These are phyloP conservation scores for Puffinus mauretanicus DNA, from an alignment of 2,113 vertebrate species.

Conservation along the genomic window DNA sequence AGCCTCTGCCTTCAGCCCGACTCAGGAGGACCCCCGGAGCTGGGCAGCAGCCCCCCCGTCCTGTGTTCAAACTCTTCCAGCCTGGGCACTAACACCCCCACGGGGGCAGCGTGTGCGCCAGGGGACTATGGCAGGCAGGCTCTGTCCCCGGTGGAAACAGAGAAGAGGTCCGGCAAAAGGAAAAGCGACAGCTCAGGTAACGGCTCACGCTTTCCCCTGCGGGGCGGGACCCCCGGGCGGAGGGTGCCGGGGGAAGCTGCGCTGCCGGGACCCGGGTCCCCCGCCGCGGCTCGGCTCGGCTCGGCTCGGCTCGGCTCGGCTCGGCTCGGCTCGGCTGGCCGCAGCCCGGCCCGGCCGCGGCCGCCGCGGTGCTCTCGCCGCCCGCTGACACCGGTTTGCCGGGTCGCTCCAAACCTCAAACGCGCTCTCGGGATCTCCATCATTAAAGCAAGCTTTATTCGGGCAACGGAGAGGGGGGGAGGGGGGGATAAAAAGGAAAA, in stretches of 20 bases:
- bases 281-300: background rate
- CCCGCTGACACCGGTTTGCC: background rate
- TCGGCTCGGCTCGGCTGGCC: no score
- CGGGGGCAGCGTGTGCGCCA: constrained; percentile 86
- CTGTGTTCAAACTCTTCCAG: constrained; percentile 89
- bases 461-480: background rate
- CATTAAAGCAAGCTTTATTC: background rate
- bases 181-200: constrained; percentile 98
- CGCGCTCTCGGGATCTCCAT: background rate
- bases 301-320: no score
- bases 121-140: constrained; percentile 94
- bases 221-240: background rate
- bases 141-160: constrained; percentile 89
- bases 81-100: constrained; percentile 84
- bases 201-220: background rate
- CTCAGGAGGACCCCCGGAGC: constrained; percentile 83
- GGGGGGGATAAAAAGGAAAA: background rate
- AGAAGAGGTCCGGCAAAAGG: constrained; percentile 90
- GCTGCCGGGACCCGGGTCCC: background rate
- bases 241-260: background rate
- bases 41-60: constrained; percentile 85
- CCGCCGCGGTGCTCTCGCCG: background rate
- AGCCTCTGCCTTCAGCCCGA: constrained; percentile 89
- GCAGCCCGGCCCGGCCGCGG: background rate
- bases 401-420: background rate